Percentiles rank a stretch among this genome's conserved stretches.
These are phyloP conservation scores for Melanchra persicariae DNA, from an alignment of 2,888 invertebrate species.

Conservation along the genomic window DNA sequence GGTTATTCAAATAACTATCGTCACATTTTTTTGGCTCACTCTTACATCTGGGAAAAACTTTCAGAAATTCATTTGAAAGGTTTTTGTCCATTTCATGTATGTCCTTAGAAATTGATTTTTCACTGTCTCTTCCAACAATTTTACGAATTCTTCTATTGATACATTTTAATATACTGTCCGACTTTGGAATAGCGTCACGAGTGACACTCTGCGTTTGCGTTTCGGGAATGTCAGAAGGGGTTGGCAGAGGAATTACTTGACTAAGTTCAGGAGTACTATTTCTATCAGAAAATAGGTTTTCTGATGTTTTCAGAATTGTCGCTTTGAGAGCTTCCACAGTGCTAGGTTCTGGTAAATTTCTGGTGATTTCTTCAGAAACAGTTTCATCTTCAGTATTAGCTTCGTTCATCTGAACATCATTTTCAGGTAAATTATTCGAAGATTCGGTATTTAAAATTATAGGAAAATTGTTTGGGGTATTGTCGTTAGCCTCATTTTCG, in stretches of 20 bases:
- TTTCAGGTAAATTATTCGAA: background rate
- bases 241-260: background rate
- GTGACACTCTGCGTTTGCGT: background rate
- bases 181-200: background rate
- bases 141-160: conserved; percentile 38
- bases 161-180: conserved; percentile 31
- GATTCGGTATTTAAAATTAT: background rate
- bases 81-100: background rate
- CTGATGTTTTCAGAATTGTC: background rate
- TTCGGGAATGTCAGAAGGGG: background rate
- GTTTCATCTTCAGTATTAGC: background rate
- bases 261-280: background rate
- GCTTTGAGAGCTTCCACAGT: background rate
- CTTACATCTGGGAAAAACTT: background rate
- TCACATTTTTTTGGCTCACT: conserved; percentile 16
- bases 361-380: background rate
- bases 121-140: conserved; percentile 43
- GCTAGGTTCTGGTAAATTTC: background rate
- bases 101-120: conserved; percentile 6
- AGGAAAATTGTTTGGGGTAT: background rate
- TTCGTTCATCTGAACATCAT: background rate
- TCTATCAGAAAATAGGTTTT: background rate
- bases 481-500: background rate
- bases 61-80: background rate
- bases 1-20: background rate